Evolutionary conservation across 2,113 vertebrate species (phyloP).

Genomic region (Xiphophorus couchianus): DNA sequence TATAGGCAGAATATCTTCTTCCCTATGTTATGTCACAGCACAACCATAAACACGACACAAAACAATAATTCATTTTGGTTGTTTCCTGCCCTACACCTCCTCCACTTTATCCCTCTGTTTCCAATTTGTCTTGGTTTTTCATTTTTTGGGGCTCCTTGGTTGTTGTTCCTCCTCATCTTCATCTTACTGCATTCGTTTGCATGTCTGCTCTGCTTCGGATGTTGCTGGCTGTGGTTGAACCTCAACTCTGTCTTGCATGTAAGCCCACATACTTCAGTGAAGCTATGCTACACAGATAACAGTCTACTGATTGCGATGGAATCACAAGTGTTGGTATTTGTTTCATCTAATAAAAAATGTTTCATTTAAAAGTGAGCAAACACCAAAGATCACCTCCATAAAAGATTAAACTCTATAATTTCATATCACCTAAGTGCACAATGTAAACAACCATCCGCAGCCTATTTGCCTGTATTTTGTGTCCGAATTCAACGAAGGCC

Average conservation of each 20-base stretch:
- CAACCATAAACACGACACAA: constrained; percentile 55
- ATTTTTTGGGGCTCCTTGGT: constrained; percentile 12
- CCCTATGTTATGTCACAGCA: constrained; percentile 66
- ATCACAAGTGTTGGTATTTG: neutral
- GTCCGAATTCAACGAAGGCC: neutral
- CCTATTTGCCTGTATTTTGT: neutral
- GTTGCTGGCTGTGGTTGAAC: constrained; percentile 70
- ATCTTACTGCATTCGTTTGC: constrained; percentile 74
- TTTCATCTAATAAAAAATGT: neutral
- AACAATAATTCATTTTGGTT: constrained; percentile 60
- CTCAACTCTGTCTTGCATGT: constrained; percentile 43
- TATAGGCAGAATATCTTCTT: constrained; percentile 78
- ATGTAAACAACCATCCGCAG: neutral
- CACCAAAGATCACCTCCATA: neutral
- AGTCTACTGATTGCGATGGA: neutral
- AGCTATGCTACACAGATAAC: neutral
- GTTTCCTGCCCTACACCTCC: constrained; percentile 16
- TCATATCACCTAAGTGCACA: neutral
- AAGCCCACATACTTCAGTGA: neutral
- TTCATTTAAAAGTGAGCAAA: neutral
- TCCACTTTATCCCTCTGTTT: constrained; percentile 26
- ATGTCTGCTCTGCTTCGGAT: constrained; percentile 75
- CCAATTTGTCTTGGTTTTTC: constrained; percentile 7
- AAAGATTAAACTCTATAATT: neutral
- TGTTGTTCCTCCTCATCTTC: constrained; percentile 35